Conservation (phyloP, 2,113 vertebrate genomes). For the Prolemur simus region DNA sequence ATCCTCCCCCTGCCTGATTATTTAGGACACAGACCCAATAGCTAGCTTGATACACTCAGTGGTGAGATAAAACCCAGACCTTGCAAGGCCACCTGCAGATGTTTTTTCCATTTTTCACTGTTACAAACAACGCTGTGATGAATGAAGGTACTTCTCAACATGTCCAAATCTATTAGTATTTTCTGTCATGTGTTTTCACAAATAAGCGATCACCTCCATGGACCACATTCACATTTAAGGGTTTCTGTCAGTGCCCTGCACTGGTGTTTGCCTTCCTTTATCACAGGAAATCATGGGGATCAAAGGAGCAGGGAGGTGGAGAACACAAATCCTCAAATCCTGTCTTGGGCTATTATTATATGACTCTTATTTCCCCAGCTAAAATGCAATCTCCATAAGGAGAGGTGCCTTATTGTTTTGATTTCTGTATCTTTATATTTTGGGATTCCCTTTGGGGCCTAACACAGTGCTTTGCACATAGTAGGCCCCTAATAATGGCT, state of each 20-base stretch:
- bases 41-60: neutral
- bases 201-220: neutral
- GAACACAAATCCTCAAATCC: neutral
- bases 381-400: neutral
- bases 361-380: neutral
- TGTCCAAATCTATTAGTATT: neutral
- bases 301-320: neutral
- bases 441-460: neutral
- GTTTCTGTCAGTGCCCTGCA: neutral
- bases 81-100: neutral
- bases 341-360: neutral
- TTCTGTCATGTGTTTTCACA: conserved; percentile 1
- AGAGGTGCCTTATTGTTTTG: neutral
- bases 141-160: neutral
- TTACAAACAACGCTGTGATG: neutral
- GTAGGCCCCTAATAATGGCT: neutral
- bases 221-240: neutral
- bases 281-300: neutral
- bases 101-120: neutral
- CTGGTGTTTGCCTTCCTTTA: neutral
- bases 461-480: neutral
- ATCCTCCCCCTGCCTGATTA: neutral
- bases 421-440: neutral
- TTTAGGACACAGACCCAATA: neutral
- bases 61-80: neutral